A percentile compares a stretch with the other conserved stretches of the same genome.
phyloP scores from a whole-genome alignment of 2,888 invertebrate genomes.

The Rhingia rostrata region DNA sequence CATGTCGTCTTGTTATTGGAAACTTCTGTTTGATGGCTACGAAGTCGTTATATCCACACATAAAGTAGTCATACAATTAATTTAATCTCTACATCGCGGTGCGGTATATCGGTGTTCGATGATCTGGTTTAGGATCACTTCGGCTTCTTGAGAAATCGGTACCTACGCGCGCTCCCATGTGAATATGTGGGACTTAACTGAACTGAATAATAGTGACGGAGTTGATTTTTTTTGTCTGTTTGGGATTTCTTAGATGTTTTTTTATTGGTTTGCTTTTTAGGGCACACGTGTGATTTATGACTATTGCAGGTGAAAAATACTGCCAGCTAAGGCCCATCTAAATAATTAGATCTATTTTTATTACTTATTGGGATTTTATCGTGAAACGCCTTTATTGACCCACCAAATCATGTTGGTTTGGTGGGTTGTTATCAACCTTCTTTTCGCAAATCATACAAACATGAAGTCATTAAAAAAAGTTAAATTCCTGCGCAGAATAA shows the following conservation, averaged over 20 bases:
- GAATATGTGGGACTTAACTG: slow-evolving; percentile 62
- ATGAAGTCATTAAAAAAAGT: too few species aligned
- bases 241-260: slow-evolving; percentile 1
- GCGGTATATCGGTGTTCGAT: slow-evolving; percentile 65
- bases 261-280: neutral
- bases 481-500: too few species aligned
- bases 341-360: slow-evolving; percentile 42
- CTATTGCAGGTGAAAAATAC: slow-evolving; percentile 63
- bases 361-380: slow-evolving; percentile 50
- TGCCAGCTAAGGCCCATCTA: slow-evolving; percentile 15
- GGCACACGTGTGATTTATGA: slow-evolving; percentile 68
- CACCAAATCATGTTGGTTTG: slow-evolving; percentile 7
- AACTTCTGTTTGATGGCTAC: slow-evolving; percentile 72
- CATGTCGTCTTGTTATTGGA: slow-evolving; percentile 73
- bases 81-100: slow-evolving; percentile 68
- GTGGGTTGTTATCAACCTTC: too few species aligned
- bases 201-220: slow-evolving; percentile 23
- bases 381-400: slow-evolving; percentile 41
- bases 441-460: too few species aligned
- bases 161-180: slow-evolving; percentile 62
- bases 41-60: slow-evolving; percentile 69
- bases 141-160: slow-evolving; percentile 70
- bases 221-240: slow-evolving; percentile 20
- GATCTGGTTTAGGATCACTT: slow-evolving; percentile 71
- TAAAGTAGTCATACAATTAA: slow-evolving; percentile 73